Percentiles rank a stretch among this genome's conserved stretches.
Conservation (phyloP, 2,888 invertebrate species). For the Eubasilissa splendida region DNA sequence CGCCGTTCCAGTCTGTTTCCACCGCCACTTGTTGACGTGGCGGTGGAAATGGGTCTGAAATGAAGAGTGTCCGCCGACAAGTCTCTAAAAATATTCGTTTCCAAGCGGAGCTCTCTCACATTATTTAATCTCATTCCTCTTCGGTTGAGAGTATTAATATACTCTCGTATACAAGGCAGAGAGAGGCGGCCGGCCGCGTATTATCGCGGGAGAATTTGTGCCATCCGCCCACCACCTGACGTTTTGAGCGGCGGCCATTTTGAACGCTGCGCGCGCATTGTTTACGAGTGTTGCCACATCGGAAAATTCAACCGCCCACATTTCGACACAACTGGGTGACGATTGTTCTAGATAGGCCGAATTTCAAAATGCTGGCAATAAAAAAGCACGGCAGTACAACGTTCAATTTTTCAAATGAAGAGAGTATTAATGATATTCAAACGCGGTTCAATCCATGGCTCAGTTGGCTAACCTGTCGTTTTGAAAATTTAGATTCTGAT, state of each 20-base stretch:
- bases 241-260: slow-evolving; percentile 24
- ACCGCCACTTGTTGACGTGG: neutral
- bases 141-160: neutral
- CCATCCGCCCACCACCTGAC: slow-evolving; percentile 1
- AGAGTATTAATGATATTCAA: neutral
- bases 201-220: neutral
- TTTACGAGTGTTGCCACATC: slow-evolving; percentile 40
- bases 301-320: slow-evolving; percentile 14
- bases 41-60: neutral
- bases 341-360: slow-evolving; percentile 29
- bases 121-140: slow-evolving; percentile 10
- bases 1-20: no score
- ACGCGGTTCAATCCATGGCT: neutral
- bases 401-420: neutral
- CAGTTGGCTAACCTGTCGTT: neutral
- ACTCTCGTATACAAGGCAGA: neutral
- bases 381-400: neutral
- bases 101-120: neutral
- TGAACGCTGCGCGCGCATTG: slow-evolving; percentile 32
- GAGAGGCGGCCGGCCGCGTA: neutral
- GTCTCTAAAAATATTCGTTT: neutral
- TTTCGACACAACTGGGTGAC: slow-evolving; percentile 9
- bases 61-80: neutral
- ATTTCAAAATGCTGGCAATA: slow-evolving; percentile 8
- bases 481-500: no score